phyloP scores from a whole-genome alignment of 1,140 invertebrate genomes.

The Dreissena polymorpha region DNA sequence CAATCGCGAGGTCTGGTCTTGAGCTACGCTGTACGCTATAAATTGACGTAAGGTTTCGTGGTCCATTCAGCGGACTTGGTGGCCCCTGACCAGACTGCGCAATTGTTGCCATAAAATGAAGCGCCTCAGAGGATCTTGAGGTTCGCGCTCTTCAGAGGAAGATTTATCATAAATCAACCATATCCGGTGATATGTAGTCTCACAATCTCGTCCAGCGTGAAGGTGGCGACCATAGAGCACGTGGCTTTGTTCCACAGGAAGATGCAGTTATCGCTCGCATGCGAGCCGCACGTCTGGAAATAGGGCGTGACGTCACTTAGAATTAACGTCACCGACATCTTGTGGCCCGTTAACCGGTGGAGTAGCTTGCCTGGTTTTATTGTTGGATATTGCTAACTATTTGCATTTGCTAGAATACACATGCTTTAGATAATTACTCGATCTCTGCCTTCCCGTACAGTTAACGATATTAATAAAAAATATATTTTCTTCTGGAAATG shows the following conservation, averaged over 20 bases:
- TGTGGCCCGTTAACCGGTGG: slow-evolving; percentile 19
- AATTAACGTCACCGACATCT: not conserved
- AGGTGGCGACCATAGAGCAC: slow-evolving; percentile 15
- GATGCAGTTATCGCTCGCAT: slow-evolving; percentile 22
- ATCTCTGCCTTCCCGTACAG: not conserved
- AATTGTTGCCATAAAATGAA: not conserved
- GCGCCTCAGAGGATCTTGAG: not conserved
- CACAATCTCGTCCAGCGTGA: not conserved
- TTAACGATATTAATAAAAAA: not conserved
- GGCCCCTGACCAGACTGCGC: no score
- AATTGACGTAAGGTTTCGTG: not conserved
- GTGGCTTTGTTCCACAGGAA: slow-evolving; percentile 23
- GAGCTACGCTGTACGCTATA: not conserved
- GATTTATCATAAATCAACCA: not conserved
- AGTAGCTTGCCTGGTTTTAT: slow-evolving; percentile 20
- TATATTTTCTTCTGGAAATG: no score
- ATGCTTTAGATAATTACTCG: no score
- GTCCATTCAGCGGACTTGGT: no score
- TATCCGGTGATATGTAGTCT: not conserved
- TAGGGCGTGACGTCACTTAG: slow-evolving; percentile 9
- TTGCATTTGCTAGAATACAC: no score
- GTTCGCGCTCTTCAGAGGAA: not conserved
- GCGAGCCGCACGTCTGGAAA: slow-evolving; percentile 2
- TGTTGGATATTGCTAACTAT: not conserved
- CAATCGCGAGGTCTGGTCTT: not conserved